phyloP scores from a whole-genome alignment of 2,888 invertebrate genomes.

The Baronia brevicornis region DNA sequence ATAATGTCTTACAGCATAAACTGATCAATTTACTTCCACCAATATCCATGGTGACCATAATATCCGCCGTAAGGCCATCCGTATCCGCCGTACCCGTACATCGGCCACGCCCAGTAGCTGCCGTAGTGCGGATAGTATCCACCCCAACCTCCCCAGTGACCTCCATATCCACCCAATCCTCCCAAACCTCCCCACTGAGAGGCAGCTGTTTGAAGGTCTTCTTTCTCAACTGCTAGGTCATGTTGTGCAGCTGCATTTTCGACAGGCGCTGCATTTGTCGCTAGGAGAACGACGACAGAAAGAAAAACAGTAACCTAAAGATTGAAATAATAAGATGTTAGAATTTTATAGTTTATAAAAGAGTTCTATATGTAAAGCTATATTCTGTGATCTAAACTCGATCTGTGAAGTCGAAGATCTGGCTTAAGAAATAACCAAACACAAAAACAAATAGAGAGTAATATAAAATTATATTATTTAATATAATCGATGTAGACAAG shows the following conservation, averaged over 20 bases:
- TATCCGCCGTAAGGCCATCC: constrained; percentile 30
- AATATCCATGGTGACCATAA: constrained; percentile 23
- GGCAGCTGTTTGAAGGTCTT: constrained; percentile 59
- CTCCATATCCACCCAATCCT: constrained; percentile 31
- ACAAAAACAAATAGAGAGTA: too few relatives aligned
- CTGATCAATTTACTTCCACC: constrained; percentile 15
- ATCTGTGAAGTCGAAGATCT: too few relatives aligned
- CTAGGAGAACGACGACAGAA: constrained; percentile 36
- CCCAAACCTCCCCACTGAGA: constrained; percentile 54
- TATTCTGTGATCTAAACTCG: too few relatives aligned
- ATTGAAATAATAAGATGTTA: constrained; percentile 7
- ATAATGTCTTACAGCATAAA: constrained; percentile 9
- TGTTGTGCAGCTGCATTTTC: constrained; percentile 36
- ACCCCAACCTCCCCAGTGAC: constrained; percentile 27
- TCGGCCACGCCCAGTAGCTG: constrained; percentile 21
- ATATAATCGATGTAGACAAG: too few relatives aligned
- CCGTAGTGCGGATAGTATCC: constrained; percentile 28
- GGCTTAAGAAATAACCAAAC: too few relatives aligned
- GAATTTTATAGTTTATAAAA: too few relatives aligned
- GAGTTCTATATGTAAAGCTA: too few relatives aligned
- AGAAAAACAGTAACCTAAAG: constrained; percentile 42
- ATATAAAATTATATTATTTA: too few relatives aligned
- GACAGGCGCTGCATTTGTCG: constrained; percentile 42
- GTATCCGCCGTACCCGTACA: constrained; percentile 27
- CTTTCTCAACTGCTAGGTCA: constrained; percentile 43